phyloP scores from a whole-genome alignment of 2,888 invertebrate species.

The Tetramorium bicarinatum region DNA sequence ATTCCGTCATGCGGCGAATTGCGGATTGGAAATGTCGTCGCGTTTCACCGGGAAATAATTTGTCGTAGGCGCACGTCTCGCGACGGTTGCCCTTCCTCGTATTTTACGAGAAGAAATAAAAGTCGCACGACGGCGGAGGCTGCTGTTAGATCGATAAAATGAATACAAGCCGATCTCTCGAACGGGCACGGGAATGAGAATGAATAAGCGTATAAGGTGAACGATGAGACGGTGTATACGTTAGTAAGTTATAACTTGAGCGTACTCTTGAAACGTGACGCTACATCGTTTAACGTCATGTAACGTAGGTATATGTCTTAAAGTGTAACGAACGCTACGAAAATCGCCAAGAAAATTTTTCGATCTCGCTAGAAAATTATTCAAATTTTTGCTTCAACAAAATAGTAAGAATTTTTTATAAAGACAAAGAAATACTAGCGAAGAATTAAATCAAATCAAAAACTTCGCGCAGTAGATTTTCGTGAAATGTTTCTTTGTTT shows the following conservation, averaged over 20 bases:
- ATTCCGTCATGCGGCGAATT: slow-evolving; percentile 25
- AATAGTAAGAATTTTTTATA: background rate
- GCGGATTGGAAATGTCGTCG: slow-evolving; percentile 52
- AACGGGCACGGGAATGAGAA: slow-evolving; percentile 24
- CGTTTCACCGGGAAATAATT: slow-evolving; percentile 53
- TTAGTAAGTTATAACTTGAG: slow-evolving; percentile 21
- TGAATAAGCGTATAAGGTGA: slow-evolving; percentile 12
- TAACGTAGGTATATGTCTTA: background rate
- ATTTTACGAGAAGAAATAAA: slow-evolving; percentile 41
- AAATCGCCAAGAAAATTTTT: background rate
- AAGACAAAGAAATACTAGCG: background rate
- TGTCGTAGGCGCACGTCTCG: slow-evolving; percentile 15
- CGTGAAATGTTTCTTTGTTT: background rate
- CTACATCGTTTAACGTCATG: background rate
- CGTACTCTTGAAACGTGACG: slow-evolving; percentile 9
- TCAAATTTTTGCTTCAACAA: background rate
- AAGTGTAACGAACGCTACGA: background rate
- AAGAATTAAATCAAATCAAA: slow-evolving; percentile 17
- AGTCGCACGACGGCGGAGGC: slow-evolving; percentile 37
- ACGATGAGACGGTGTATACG: slow-evolving; percentile 22
- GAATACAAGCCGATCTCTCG: slow-evolving; percentile 38
- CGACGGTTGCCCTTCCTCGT: slow-evolving; percentile 22
- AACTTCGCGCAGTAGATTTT: background rate
- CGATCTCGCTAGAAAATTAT: background rate
- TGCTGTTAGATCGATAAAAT: slow-evolving; percentile 51